These are phyloP conservation scores for Dascyllus trimaculatus DNA, from an alignment of 2,113 vertebrate species.

Conservation along the genomic window DNA sequence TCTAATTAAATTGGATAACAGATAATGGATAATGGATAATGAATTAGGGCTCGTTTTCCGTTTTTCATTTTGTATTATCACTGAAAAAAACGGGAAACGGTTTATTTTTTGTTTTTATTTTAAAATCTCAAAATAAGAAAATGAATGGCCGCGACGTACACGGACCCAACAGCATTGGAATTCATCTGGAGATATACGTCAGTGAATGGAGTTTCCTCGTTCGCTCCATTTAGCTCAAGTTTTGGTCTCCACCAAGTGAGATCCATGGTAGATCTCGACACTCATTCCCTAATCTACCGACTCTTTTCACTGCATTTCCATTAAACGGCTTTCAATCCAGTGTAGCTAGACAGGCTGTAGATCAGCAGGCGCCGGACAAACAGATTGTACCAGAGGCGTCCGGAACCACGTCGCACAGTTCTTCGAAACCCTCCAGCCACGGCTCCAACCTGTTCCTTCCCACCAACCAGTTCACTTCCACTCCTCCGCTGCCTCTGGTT, in stretches of 20 bases:
- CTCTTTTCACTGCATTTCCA: neutral
- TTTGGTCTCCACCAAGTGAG: neutral
- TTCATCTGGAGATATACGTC: no score
- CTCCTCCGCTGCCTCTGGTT: neutral
- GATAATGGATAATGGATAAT: no score
- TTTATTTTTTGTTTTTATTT: no score
- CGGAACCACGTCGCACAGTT: slow-evolving; percentile 54
- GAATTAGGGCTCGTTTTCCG: no score
- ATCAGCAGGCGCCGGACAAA: slow-evolving; percentile 60
- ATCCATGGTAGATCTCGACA: neutral
- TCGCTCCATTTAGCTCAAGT: neutral
- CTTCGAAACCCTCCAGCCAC: slow-evolving; percentile 47
- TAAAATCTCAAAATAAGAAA: no score
- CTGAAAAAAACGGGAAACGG: no score
- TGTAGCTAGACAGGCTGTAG: slow-evolving; percentile 39
- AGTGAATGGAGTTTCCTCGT: neutral
- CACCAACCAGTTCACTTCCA: slow-evolving; percentile 29
- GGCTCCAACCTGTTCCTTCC: slow-evolving; percentile 48
- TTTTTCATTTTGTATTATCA: no score
- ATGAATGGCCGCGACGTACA: no score
- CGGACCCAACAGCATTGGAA: no score
- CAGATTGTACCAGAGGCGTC: slow-evolving; percentile 54
- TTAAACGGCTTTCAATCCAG: slow-evolving; percentile 33
- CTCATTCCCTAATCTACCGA: neutral
- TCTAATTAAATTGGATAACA: no score